Conservation (phyloP, 2,797 vertebrate genomes). For the Hafferia zeledoni region DNA sequence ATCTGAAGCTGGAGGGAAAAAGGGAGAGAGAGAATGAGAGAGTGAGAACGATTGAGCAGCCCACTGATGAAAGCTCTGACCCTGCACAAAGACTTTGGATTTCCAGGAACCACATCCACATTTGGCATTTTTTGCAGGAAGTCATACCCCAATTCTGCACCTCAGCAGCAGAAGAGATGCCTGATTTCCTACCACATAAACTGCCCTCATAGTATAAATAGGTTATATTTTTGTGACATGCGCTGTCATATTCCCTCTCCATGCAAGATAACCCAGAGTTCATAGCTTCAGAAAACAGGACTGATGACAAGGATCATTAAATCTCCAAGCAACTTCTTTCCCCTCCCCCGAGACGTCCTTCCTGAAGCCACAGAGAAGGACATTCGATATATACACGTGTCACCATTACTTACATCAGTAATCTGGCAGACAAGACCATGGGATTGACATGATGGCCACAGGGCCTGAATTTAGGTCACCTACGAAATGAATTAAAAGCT, state of each 20-base stretch:
- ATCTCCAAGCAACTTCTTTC: neutral
- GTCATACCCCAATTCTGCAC: neutral
- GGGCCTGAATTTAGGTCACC: constrained; percentile 54
- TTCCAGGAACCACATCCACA: neutral
- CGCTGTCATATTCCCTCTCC: neutral
- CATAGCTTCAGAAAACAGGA: neutral
- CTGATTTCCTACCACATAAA: neutral
- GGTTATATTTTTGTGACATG: neutral
- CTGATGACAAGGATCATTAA: neutral
- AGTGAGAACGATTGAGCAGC: neutral
- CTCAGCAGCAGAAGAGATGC: neutral
- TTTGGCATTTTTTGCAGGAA: neutral
- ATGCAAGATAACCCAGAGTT: neutral
- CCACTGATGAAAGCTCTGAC: neutral
- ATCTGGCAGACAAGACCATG: neutral
- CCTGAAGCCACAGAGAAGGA: constrained; percentile 35
- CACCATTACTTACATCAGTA: constrained; percentile 36
- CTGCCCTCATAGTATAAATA: neutral
- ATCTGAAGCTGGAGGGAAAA: neutral
- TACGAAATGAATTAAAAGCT: constrained; percentile 33
- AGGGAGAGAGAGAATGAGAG: neutral
- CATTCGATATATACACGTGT: neutral
- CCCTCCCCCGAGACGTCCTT: neutral
- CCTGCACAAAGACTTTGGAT: neutral
- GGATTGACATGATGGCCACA: constrained; percentile 39